A percentile compares a stretch with the other conserved stretches of the same genome.
Conservation (phyloP, 2,113 vertebrate genomes). For the Engraulis encrasicolus region DNA sequence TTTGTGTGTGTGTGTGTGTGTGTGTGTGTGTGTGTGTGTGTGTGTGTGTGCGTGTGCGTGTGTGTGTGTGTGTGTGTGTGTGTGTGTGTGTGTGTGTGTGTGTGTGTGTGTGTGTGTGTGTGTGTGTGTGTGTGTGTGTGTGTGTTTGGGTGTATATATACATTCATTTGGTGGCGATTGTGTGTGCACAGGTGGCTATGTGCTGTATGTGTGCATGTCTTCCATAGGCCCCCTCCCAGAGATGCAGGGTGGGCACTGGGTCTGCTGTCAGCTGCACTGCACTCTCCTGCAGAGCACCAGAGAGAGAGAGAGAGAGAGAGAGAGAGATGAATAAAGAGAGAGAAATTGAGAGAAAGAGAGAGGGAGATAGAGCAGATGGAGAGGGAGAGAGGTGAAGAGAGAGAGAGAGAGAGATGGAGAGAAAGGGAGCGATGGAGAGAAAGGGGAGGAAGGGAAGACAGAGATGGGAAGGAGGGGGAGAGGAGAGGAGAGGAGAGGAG, state of each 20-base stretch:
- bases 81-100: not conserved
- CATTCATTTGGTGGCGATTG: no score
- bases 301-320: no score
- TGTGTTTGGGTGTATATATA: slow-evolving; percentile 9
- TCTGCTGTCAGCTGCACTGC: not conserved
- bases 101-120: not conserved
- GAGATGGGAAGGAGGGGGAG: no score
- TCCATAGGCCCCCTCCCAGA: not conserved
- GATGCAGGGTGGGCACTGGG: not conserved
- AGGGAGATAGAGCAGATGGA: no score
- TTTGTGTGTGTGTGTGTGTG: not conserved
- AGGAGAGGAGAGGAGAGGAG: no score
- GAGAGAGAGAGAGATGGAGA: no score
- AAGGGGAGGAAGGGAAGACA: no score
- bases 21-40: not conserved
- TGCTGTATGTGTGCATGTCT: not conserved
- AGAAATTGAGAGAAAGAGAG: no score
- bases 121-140: not conserved
- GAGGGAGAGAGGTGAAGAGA: no score
- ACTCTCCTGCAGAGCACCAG: not conserved
- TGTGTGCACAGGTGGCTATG: not conserved
- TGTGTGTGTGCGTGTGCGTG: not conserved
- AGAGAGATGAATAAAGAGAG: no score
- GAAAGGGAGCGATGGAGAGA: no score
- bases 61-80: not conserved